Conservation (phyloP, 2,888 invertebrate genomes). For the Plemyria rubiginata region DNA sequence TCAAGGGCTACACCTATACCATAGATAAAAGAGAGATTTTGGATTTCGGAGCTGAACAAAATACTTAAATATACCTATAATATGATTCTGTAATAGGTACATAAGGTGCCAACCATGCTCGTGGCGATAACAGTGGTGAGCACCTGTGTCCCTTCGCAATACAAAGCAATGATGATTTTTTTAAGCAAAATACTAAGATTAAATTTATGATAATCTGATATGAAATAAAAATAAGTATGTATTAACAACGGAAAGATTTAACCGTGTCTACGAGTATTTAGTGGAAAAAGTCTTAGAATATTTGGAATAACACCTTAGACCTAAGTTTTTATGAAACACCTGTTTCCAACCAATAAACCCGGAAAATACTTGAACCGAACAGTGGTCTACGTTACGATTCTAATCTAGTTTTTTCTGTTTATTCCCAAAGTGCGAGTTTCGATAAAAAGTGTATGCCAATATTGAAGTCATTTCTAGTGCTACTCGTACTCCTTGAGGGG, state of each 20-base stretch:
- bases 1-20: too few relatives aligned
- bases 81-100: too few relatives aligned
- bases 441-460: conserved; percentile 33
- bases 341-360: conserved; percentile 3
- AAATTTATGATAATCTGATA: too few relatives aligned
- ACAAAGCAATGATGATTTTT: too few relatives aligned
- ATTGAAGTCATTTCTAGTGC: conserved; percentile 16
- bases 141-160: too few relatives aligned
- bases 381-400: conserved; percentile 11
- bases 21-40: too few relatives aligned
- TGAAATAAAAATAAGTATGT: not conserved
- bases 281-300: not conserved
- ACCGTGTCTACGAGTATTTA: not conserved
- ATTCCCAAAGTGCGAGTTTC: conserved; percentile 14
- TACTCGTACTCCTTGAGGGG: conserved; percentile 60
- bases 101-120: too few relatives aligned
- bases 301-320: conserved; percentile 1
- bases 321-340: conserved; percentile 5
- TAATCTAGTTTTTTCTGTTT: conserved; percentile 25
- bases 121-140: too few relatives aligned
- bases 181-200: too few relatives aligned
- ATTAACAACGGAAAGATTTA: not conserved
- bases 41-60: too few relatives aligned
- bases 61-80: too few relatives aligned
- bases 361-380: conserved; percentile 6